phyloP scores from a whole-genome alignment of 2,888 invertebrate genomes.

The Hypena proboscidalis region DNA sequence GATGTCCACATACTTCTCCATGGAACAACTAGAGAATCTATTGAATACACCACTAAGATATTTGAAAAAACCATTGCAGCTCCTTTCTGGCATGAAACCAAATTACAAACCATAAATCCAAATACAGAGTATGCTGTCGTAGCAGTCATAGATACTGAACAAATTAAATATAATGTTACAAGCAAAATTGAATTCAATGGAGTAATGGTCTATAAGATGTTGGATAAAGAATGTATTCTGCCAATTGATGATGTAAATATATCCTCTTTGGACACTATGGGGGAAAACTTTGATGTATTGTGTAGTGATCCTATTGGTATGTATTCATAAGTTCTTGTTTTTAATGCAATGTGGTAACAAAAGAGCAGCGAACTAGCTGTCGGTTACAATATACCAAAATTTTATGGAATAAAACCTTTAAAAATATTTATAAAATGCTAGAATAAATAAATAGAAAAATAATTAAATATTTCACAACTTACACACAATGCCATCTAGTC shows the following conservation, averaged over 20 bases:
- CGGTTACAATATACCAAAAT: too few relatives aligned
- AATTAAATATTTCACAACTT: too few relatives aligned
- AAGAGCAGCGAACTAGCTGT: too few relatives aligned
- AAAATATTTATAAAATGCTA: too few relatives aligned
- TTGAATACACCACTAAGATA: conserved; percentile 64
- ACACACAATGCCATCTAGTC: too few relatives aligned
- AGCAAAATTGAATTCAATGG: conserved; percentile 60
- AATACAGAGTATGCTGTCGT: conserved; percentile 47
- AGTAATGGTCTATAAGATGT: conserved; percentile 55
- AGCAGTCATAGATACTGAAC: conserved; percentile 55
- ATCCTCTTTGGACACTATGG: conserved; percentile 58
- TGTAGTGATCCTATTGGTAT: conserved; percentile 47
- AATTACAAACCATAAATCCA: conserved; percentile 35
- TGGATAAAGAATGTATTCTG: conserved; percentile 50
- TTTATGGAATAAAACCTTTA: too few relatives aligned
- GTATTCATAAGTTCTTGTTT: conserved; percentile 13
- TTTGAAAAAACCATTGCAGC: conserved; percentile 44
- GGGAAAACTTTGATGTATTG: conserved; percentile 62
- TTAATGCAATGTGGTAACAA: too few relatives aligned
- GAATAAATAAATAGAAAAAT: too few relatives aligned
- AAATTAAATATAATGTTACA: conserved; percentile 51
- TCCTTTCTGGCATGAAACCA: conserved; percentile 59
- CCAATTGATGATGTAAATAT: conserved; percentile 61
- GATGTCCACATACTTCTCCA: conserved; percentile 61
- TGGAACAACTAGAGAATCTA: conserved; percentile 39